phyloP scores from a whole-genome alignment of 2,797 vertebrate species.

The Erithacus rubecula region DNA sequence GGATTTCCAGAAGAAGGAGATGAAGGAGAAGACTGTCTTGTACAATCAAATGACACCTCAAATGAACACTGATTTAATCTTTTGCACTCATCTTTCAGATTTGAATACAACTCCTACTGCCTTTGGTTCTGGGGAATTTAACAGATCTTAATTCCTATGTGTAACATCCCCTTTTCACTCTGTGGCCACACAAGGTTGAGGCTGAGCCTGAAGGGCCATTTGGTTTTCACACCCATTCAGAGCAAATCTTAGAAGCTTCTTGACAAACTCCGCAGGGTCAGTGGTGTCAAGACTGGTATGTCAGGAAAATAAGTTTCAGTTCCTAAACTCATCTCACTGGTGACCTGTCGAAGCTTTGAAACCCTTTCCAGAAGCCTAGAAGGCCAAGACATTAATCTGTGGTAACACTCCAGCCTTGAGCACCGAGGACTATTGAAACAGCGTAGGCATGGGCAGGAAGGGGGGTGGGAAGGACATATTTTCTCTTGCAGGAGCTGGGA shows the following conservation, averaged over 20 bases:
- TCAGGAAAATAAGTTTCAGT: constrained; percentile 56
- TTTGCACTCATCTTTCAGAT: neutral
- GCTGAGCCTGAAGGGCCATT: neutral
- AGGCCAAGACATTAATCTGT: constrained; percentile 41
- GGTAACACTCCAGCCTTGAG: constrained; percentile 27
- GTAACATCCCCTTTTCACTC: constrained; percentile 4
- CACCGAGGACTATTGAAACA: neutral
- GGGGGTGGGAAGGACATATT: neutral
- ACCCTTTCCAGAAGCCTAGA: constrained; percentile 26
- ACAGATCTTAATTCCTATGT: constrained; percentile 10
- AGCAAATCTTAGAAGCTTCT: constrained; percentile 31
- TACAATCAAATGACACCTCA: neutral
- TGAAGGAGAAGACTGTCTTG: neutral
- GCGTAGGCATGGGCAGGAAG: neutral
- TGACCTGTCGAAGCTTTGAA: constrained; percentile 17
- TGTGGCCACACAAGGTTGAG: neutral
- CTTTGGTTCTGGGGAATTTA: constrained; percentile 18
- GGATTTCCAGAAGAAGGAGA: neutral
- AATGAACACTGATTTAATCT: neutral
- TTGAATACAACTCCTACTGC: neutral
- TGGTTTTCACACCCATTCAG: constrained; percentile 11
- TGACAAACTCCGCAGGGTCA: constrained; percentile 20
- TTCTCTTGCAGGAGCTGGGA: constrained; percentile 27
- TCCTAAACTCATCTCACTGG: constrained; percentile 49
- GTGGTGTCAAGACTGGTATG: neutral